These are phyloP conservation scores for Heliopora coerulea DNA, from an alignment of 92 coral and sea anemone species.

Conservation along the genomic window DNA sequence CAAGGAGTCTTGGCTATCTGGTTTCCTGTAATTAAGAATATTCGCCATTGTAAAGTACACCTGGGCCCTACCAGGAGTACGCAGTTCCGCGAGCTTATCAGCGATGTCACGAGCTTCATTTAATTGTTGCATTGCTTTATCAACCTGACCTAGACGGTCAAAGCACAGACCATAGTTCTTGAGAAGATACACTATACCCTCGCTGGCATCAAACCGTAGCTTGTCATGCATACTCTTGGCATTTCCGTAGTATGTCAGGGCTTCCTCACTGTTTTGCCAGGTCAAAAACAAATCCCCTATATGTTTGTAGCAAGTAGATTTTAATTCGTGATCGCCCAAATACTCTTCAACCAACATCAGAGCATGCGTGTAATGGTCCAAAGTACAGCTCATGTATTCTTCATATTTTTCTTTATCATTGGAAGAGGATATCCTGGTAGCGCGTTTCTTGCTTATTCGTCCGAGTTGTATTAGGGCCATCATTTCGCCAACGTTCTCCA, in stretches of 20 bases:
- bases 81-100: slow-evolving; percentile 1
- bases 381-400: neutral
- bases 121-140: slow-evolving; percentile 10
- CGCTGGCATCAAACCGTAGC: neutral
- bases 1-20: too few relatives aligned
- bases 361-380: neutral
- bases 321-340: slow-evolving; percentile 22
- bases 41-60: too few relatives aligned
- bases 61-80: too few relatives aligned
- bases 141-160: neutral
- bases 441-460: neutral
- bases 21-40: too few relatives aligned
- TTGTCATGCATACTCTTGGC: slow-evolving; percentile 1
- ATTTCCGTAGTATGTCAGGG: neutral
- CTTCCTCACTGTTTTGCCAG: neutral
- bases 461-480: neutral
- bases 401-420: neutral
- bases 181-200: neutral
- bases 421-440: too few relatives aligned
- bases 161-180: slow-evolving; percentile 9
- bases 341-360: neutral
- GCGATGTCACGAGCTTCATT: slow-evolving; percentile 14
- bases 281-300: slow-evolving; percentile 4
- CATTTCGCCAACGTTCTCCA: neutral
- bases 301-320: neutral